Evolutionary conservation across 2,113 vertebrate genomes (phyloP).

Genomic region (Peromyscus californicus): DNA sequence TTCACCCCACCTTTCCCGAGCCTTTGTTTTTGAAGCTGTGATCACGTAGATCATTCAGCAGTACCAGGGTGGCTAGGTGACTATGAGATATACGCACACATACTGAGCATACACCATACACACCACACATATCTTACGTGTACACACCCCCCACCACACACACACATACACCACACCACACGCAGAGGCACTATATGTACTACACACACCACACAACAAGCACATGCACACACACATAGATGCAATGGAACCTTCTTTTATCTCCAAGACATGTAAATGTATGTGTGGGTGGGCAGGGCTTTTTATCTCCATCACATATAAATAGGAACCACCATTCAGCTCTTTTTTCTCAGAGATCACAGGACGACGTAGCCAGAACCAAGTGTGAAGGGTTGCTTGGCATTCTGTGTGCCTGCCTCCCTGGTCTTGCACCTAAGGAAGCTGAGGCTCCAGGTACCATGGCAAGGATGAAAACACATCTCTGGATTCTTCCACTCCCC

Average conservation of each 20-base stretch:
- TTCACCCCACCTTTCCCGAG: not conserved
- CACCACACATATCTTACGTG: not conserved
- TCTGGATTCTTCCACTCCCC: not conserved
- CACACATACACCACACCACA: no score
- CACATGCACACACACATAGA: not conserved
- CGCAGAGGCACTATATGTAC: no score
- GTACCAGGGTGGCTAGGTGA: not conserved
- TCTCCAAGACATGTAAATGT: not conserved
- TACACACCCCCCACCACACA: no score
- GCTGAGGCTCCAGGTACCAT: not conserved
- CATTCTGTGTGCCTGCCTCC: not conserved
- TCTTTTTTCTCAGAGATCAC: not conserved
- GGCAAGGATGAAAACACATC: not conserved
- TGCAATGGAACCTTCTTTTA: not conserved
- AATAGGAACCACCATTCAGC: not conserved
- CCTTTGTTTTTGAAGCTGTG: conserved; percentile 70
- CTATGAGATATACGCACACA: not conserved
- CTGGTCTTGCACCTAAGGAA: conserved; percentile 14
- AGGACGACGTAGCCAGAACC: not conserved
- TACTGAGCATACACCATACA: not conserved
- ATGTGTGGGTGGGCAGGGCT: not conserved
- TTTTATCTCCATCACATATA: not conserved
- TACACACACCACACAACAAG: not conserved
- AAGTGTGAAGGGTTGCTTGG: not conserved
- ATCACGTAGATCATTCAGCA: not conserved